phyloP scores from a whole-genome alignment of 2,888 invertebrate species.

The Stenurella melanura region DNA sequence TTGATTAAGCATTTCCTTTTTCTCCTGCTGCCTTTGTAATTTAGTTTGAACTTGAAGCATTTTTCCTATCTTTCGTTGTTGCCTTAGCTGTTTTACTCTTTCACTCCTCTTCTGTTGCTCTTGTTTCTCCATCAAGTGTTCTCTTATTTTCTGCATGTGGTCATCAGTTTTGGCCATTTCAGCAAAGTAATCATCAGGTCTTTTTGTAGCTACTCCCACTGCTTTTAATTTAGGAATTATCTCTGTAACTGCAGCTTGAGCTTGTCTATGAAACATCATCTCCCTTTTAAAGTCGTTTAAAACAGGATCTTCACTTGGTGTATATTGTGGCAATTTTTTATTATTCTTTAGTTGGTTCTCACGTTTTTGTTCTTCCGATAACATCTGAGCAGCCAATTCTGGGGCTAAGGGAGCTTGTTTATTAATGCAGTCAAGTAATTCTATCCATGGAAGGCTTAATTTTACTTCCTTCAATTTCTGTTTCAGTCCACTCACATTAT shows the following conservation, averaged over 20 bases:
- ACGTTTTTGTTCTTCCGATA: constrained; percentile 84
- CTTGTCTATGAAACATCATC: constrained; percentile 90
- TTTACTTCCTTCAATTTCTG: constrained; percentile 83
- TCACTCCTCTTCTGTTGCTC: constrained; percentile 90
- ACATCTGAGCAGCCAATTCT: constrained; percentile 85
- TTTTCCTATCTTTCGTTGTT: constrained; percentile 95
- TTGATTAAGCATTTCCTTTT: constrained; percentile 92
- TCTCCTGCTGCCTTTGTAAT: constrained; percentile 90
- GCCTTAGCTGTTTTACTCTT: constrained; percentile 90
- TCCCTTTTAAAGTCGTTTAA: constrained; percentile 95
- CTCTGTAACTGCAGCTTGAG: constrained; percentile 88
- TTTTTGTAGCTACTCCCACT: constrained; percentile 83
- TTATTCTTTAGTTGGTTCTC: constrained; percentile 80
- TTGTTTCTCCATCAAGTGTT: constrained; percentile 89
- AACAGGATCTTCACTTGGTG: constrained; percentile 84
- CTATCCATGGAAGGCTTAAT: constrained; percentile 87
- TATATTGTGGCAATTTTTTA: constrained; percentile 80
- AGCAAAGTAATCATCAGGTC: constrained; percentile 98
- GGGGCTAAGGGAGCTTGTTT: constrained; percentile 88
- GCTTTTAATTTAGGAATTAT: constrained; percentile 86
- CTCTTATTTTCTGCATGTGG: constrained; percentile 97
- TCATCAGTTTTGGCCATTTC: constrained; percentile 98
- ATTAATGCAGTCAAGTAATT: constrained; percentile 87
- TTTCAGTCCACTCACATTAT: constrained; percentile 83
- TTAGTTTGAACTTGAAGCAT: constrained; percentile 88